These are phyloP conservation scores for Calcarius lapponicus DNA, from an alignment of 2,797 vertebrate genomes.

Conservation along the genomic window DNA sequence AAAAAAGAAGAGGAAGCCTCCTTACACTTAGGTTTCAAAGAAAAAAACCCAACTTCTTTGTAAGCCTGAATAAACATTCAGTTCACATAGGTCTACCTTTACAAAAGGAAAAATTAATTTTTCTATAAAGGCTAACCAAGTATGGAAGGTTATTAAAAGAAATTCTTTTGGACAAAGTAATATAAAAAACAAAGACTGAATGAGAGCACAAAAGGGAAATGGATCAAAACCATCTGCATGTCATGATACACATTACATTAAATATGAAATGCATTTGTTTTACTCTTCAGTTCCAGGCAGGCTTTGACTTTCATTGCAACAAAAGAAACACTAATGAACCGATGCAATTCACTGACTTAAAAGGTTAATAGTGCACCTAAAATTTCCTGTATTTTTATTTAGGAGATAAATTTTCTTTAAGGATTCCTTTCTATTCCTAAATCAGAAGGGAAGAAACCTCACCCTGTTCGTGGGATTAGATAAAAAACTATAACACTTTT, in stretches of 20 bases:
- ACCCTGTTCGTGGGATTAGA: neutral
- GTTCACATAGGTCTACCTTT: neutral
- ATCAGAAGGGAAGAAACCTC: neutral
- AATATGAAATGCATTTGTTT: neutral
- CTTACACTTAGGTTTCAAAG: neutral
- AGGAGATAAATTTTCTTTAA: neutral
- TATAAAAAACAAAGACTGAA: neutral
- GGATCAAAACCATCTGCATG: neutral
- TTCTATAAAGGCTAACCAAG: neutral
- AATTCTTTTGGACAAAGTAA: neutral
- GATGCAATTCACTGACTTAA: neutral
- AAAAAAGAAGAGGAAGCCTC: neutral
- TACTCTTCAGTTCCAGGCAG: neutral
- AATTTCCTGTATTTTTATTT: neutral
- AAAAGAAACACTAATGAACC: neutral
- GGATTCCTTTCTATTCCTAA: neutral
- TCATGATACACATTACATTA: neutral
- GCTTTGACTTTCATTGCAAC: neutral
- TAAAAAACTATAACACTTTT: neutral
- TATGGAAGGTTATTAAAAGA: neutral
- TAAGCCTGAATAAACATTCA: neutral
- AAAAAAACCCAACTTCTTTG: neutral
- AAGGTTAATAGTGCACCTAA: neutral
- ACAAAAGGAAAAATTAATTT: neutral
- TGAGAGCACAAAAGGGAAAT: neutral